Percentiles rank a stretch among this genome's conserved stretches.
These are phyloP conservation scores for Melanogrammus aeglefinus DNA, from an alignment of 2,797 vertebrate genomes.

Conservation along the genomic window DNA sequence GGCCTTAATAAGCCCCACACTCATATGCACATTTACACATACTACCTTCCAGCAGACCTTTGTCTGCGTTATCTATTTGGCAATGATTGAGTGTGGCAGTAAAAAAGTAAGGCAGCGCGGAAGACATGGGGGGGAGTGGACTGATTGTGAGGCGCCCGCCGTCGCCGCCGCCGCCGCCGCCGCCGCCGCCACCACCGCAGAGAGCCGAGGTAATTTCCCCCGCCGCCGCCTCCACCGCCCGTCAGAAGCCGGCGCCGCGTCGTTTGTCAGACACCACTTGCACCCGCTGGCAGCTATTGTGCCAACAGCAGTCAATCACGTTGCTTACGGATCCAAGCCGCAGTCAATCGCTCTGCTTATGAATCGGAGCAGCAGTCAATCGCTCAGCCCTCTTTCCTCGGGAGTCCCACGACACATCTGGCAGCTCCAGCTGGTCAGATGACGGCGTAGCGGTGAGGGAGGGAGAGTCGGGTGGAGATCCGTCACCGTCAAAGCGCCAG, in stretches of 20 bases:
- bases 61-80: slow-evolving; percentile 63
- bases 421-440: slow-evolving; percentile 56
- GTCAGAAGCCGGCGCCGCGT: slow-evolving; percentile 47
- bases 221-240: slow-evolving; percentile 25
- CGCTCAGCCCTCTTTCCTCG: slow-evolving; percentile 36
- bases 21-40: slow-evolving; percentile 51
- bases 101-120: slow-evolving; percentile 48
- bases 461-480: slow-evolving; percentile 39
- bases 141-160: slow-evolving; percentile 66
- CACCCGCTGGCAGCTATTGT: slow-evolving; percentile 68
- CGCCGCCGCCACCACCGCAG: slow-evolving; percentile 26
- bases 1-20: slow-evolving; percentile 47
- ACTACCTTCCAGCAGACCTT: slow-evolving; percentile 40
- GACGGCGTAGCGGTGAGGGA: slow-evolving; percentile 15
- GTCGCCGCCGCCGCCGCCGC: slow-evolving; percentile 27
- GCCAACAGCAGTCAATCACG: slow-evolving; percentile 75
- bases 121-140: slow-evolving; percentile 60
- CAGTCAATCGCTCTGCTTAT: slow-evolving; percentile 69
- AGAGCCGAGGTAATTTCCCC: slow-evolving; percentile 72
- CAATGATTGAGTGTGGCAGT: slow-evolving; percentile 72
- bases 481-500: slow-evolving; percentile 30
- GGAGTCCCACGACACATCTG: slow-evolving; percentile 64
- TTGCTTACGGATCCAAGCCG: slow-evolving; percentile 66
- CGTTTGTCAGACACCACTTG: slow-evolving; percentile 72
- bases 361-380: slow-evolving; percentile 68